Evolutionary conservation across 1,140 invertebrate genomes (phyloP).

Genomic region (Aleiodes sp.): DNA sequence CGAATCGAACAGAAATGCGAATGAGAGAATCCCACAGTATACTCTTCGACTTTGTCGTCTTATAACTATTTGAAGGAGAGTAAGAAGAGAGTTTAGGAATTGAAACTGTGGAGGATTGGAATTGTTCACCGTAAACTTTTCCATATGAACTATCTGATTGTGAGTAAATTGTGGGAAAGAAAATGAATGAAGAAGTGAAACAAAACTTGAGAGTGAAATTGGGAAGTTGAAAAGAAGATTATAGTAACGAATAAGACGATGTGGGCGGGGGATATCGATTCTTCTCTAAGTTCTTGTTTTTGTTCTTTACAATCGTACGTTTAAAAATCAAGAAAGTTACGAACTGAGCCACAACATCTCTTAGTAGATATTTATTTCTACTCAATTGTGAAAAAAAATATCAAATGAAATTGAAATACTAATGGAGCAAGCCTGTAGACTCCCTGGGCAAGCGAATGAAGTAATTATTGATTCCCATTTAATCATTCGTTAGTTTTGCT

Average conservation of each 20-base stretch:
- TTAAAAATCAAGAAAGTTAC: too few species aligned
- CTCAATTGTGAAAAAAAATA: too few species aligned
- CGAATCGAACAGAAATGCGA: slow-evolving; percentile 16
- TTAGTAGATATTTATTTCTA: too few species aligned
- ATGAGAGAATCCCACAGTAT: slow-evolving; percentile 5
- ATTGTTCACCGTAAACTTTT: slow-evolving; percentile 2
- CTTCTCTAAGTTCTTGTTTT: too few species aligned
- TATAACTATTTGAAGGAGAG: background rate
- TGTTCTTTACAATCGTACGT: too few species aligned
- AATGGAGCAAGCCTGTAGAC: too few species aligned
- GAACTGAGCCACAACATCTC: too few species aligned
- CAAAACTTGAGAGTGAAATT: slow-evolving; percentile 4
- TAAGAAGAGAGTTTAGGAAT: background rate
- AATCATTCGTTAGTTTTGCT: too few species aligned
- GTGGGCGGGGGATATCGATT: background rate
- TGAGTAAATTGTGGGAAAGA: background rate
- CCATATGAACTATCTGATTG: slow-evolving; percentile 12
- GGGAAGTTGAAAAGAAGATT: background rate
- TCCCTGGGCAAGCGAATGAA: too few species aligned
- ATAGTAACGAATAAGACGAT: background rate
- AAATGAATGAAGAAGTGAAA: background rate
- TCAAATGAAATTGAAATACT: too few species aligned
- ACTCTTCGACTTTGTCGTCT: background rate
- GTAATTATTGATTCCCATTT: too few species aligned
- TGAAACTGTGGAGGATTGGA: background rate